phyloP scores from a whole-genome alignment of 2,797 vertebrate genomes.

The Hephaestus fuliginosus region DNA sequence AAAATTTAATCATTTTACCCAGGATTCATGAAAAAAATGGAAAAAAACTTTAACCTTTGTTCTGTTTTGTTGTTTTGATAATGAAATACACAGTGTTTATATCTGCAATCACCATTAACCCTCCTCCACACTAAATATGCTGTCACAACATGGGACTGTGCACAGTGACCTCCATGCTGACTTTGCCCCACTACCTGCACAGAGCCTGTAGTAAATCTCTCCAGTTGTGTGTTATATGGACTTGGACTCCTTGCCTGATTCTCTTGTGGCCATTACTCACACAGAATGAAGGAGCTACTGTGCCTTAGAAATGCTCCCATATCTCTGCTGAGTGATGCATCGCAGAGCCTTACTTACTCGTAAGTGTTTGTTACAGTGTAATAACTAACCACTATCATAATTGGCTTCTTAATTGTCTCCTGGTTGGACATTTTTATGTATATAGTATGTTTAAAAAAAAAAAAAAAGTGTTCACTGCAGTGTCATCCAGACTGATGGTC shows the following conservation, averaged over 20 bases:
- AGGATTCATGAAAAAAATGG: background rate
- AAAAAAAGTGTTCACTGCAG: constrained; percentile 19
- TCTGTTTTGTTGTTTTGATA: constrained; percentile 13
- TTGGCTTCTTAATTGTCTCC: constrained; percentile 35
- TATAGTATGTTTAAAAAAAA: background rate
- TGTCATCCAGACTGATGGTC: constrained; percentile 11
- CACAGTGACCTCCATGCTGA: constrained; percentile 44
- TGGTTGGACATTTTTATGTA: constrained; percentile 20
- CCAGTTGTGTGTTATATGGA: constrained; percentile 52
- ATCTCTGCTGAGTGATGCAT: constrained; percentile 44
- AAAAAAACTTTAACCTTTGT: background rate
- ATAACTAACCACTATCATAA: constrained; percentile 31
- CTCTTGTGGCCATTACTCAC: constrained; percentile 56
- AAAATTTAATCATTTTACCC: background rate
- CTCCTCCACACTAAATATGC: constrained; percentile 8
- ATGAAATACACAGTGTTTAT: background rate
- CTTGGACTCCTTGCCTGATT: constrained; percentile 46
- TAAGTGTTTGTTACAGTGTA: constrained; percentile 19
- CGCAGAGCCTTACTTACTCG: constrained; percentile 11
- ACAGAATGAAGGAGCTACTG: constrained; percentile 54
- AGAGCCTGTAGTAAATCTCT: constrained; percentile 51
- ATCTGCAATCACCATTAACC: constrained; percentile 5
- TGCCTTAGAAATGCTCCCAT: constrained; percentile 30
- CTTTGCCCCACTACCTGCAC: constrained; percentile 41
- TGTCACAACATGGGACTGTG: background rate